Percentiles rank a stretch among this genome's conserved stretches.
These are phyloP conservation scores for Chrysomela aeneicollis DNA, from an alignment of 2,888 invertebrate species.

Conservation along the genomic window DNA sequence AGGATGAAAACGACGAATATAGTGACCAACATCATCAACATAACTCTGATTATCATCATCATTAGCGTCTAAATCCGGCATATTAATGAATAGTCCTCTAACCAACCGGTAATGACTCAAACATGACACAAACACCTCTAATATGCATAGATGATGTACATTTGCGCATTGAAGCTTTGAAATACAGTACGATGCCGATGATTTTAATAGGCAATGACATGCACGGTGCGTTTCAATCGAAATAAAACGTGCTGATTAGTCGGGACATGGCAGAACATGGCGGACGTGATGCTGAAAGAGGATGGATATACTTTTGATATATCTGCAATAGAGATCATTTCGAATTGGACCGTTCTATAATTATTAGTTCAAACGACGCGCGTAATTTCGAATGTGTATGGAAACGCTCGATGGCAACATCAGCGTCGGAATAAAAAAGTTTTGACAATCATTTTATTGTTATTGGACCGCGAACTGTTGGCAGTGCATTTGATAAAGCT, in stretches of 20 bases:
- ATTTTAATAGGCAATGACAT: slow-evolving; percentile 61
- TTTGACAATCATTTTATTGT: background rate
- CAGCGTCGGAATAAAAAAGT: background rate
- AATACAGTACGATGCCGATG: slow-evolving; percentile 54
- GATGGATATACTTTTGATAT: slow-evolving; percentile 52
- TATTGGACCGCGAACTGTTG: background rate
- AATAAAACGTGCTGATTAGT: slow-evolving; percentile 61
- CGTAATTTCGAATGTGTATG: slow-evolving; percentile 39
- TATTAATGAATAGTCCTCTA: slow-evolving; percentile 27
- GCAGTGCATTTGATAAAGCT: background rate
- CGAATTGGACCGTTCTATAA: slow-evolving; percentile 53
- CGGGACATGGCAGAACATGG: slow-evolving; percentile 53
- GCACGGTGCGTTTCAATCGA: slow-evolving; percentile 56
- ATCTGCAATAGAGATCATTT: slow-evolving; percentile 40
- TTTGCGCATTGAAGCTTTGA: slow-evolving; percentile 55
- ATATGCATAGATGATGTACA: slow-evolving; percentile 48
- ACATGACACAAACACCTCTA: slow-evolving; percentile 52
- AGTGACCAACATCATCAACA: background rate
- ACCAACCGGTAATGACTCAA: slow-evolving; percentile 28
- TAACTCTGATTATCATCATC: slow-evolving; percentile 15
- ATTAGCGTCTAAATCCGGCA: slow-evolving; percentile 21
- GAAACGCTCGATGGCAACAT: slow-evolving; percentile 13
- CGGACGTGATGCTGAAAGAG: slow-evolving; percentile 45
- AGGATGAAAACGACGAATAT: background rate
- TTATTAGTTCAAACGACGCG: slow-evolving; percentile 55